These are phyloP conservation scores for Novumbra hubbsi DNA, from an alignment of 2,797 vertebrate species.

Conservation along the genomic window DNA sequence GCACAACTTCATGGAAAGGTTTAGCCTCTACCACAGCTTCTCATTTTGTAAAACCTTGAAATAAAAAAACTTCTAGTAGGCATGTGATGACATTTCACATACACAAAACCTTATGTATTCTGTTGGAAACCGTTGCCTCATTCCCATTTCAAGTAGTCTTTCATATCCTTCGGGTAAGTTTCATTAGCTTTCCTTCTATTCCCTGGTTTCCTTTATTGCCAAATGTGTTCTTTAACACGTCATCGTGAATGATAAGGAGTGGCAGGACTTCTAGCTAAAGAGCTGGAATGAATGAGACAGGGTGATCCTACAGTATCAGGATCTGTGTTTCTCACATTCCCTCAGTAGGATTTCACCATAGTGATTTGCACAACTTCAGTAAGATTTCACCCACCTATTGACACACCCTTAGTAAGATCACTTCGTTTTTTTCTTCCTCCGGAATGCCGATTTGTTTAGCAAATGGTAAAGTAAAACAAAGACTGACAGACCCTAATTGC, in stretches of 20 bases:
- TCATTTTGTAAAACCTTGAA: not conserved
- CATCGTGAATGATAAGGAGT: not conserved
- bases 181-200: no score
- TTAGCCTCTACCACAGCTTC: not conserved
- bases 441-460: not conserved
- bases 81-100: not conserved
- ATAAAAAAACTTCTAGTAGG: not conserved
- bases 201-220: no score
- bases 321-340: conserved; percentile 1
- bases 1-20: not conserved
- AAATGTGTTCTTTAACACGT: not conserved
- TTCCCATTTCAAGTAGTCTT: no score
- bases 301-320: not conserved
- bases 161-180: no score
- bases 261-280: not conserved
- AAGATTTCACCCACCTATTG: not conserved
- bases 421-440: not conserved
- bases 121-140: not conserved
- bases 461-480: not conserved
- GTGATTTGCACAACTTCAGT: not conserved
- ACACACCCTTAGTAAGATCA: not conserved
- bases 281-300: not conserved
- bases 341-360: not conserved
- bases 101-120: not conserved
- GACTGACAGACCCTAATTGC: not conserved